Evolutionary conservation across 2,888 invertebrate genomes (phyloP).

Genomic region (Synanthedon andrenaeformis): DNA sequence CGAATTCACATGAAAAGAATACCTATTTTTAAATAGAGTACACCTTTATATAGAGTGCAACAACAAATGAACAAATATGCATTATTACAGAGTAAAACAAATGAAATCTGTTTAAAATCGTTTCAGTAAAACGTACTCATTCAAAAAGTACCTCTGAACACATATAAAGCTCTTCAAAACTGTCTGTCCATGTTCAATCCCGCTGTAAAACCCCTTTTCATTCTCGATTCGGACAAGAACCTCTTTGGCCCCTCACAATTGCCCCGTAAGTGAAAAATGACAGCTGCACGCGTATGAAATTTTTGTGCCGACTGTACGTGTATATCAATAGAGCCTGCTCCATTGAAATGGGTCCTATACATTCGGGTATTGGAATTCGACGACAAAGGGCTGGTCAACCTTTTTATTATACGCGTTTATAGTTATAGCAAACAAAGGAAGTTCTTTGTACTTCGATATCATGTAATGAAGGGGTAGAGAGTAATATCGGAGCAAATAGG

Average conservation of each 20-base stretch:
- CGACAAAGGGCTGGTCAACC: conserved; percentile 59
- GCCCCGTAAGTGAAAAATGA: background rate
- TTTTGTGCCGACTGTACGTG: conserved; percentile 12
- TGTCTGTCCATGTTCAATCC: background rate
- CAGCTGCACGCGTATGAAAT: background rate
- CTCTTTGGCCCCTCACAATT: background rate
- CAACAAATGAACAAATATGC: too few relatives aligned
- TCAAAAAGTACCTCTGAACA: conserved; percentile 18
- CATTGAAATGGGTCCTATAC: conserved; percentile 40
- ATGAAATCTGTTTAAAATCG: too few relatives aligned
- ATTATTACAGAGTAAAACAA: too few relatives aligned
- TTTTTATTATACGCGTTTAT: conserved; percentile 32
- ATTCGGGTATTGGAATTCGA: conserved; percentile 55
- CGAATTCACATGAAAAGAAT: too few relatives aligned
- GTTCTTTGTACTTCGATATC: background rate
- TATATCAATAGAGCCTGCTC: conserved; percentile 39
- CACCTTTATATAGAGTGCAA: too few relatives aligned
- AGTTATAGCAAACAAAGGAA: conserved; percentile 2
- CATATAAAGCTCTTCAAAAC: conserved; percentile 10
- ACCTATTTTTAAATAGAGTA: too few relatives aligned
- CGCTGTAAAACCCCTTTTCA: background rate
- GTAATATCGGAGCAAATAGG: too few relatives aligned
- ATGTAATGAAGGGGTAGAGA: background rate
- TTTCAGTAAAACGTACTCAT: too few relatives aligned
- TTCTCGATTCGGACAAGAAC: background rate